A percentile compares a stretch with the other conserved stretches of the same genome.
Evolutionary conservation across 2,113 vertebrate species (phyloP).

Genomic region (Bos taurus): ARS-UCD2.0 NC_037334.1:98973001-98973500

Average conservation of each 20-base stretch:
- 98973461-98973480: no score
- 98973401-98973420: no score
- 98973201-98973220: neutral
- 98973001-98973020: neutral
- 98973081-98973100: neutral
- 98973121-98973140: neutral
- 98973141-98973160: neutral
- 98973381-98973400: no score
- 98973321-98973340: no score
- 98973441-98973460: no score
- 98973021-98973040: neutral
- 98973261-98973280: neutral
- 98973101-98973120: neutral
- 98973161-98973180: neutral
- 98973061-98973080: neutral
- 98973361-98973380: no score
- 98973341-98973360: no score
- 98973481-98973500: no score
- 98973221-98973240: fast-evolving
- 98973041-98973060: neutral
- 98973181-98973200: neutral
- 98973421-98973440: no score
- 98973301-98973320: neutral
- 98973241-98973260: neutral
- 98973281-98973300: neutral